These are phyloP conservation scores for Eupristina koningsbergeri DNA, from an alignment of 1,140 invertebrate genomes.

Conservation along the genomic window DNA sequence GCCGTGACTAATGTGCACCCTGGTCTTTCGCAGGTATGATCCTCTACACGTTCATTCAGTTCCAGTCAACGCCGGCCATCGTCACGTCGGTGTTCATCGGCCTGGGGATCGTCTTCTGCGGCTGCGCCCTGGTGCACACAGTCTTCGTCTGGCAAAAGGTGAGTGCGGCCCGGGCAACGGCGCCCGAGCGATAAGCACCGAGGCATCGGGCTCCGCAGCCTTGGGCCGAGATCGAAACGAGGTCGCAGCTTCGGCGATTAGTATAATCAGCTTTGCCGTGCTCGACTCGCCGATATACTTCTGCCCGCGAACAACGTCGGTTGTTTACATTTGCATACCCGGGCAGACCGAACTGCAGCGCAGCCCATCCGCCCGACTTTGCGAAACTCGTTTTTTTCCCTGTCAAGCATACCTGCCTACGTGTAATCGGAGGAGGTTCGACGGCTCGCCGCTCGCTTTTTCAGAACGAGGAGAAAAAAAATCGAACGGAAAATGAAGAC, in stretches of 20 bases:
- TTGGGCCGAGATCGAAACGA: neutral
- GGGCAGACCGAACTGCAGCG: no score
- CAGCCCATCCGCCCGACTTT: neutral
- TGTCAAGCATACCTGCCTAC: neutral
- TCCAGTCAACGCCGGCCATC: constrained; percentile 91
- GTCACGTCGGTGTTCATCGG: constrained; percentile 91
- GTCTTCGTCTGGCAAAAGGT: constrained; percentile 95
- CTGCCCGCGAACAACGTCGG: neutral
- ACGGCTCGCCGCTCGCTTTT: neutral
- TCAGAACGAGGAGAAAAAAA: neutral
- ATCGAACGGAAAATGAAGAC: neutral
- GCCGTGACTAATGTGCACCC: neutral
- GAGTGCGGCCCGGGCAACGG: constrained; percentile 60
- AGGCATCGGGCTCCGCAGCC: neutral
- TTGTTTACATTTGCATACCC: neutral
- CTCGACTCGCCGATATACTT: neutral
- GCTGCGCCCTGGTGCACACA: constrained; percentile 93
- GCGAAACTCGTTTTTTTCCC: constrained; percentile 36
- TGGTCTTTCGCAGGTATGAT: constrained; percentile 82
- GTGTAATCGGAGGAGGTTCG: constrained; percentile 1
- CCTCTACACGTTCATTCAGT: constrained; percentile 92
- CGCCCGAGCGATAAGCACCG: neutral
- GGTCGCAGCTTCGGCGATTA: neutral
- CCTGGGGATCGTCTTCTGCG: constrained; percentile 91
- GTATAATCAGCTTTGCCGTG: neutral